Evolutionary conservation across 2,888 invertebrate species (phyloP), one percentile per base, ranked within the genome.

Genomic region (Hetaerina titia): DNA sequence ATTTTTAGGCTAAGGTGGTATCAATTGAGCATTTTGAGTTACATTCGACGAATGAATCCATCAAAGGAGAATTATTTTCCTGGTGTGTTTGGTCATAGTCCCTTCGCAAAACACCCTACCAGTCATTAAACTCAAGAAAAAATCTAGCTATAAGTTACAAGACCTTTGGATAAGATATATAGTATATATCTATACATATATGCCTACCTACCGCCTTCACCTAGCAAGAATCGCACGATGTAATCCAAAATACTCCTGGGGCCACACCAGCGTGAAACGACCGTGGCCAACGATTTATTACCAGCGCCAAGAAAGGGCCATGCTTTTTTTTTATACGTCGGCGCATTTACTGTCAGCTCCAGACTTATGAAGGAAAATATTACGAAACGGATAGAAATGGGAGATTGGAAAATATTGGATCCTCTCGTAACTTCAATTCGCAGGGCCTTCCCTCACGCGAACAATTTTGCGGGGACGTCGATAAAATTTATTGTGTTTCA

Each of bases 401-500:
- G 31, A 11, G 8, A 31, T 81, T 19, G 81, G 13, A 31, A 74
- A 81, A 81, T 81, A 81, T 81, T 81, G 81, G 81, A 81, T 81
- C 81, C 31, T 15, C 81, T 81, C 81, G 31, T 81, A 81, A 31
- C 81, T 81, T 31, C 81, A 81, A 81, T 31, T 81, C 81, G 81
- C 81, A 81, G 31, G 13, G 22, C 81, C 81, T 81, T 81, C 81
- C 81, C 22, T 81, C 22, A 22, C 31, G 81, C 81, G 13, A 81
- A 31, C 81, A 81, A 81, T 81, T 81, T 81, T 81, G 81, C 31
- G 81, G 81, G 31, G 6, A 31, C 31, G 31, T 81, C 81, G 31
- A 81, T 81, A 81, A 81, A 81, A 81, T 81, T 81, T 81, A 31
- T 81, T 81, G 74, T 74, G 81, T 81, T 81, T 13, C 81, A 81